Percentiles rank a stretch among this genome's conserved stretches.
Evolutionary conservation across 2,888 invertebrate genomes (phyloP).

Genomic region (Epinotia bilunana): DNA sequence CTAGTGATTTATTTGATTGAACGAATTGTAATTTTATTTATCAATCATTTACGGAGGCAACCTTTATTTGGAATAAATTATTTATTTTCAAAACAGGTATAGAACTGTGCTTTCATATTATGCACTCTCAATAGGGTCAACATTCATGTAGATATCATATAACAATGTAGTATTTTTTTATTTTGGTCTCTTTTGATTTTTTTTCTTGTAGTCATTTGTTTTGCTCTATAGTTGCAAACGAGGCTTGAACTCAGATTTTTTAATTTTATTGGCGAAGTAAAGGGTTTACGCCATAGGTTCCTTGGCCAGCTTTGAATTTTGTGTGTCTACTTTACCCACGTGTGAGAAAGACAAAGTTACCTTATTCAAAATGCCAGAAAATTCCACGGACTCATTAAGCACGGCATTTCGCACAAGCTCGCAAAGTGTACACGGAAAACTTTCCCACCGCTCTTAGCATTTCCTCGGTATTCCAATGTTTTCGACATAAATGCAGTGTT

Average conservation of each 20-base stretch:
- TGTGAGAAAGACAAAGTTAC: background rate
- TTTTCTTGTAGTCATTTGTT: no score
- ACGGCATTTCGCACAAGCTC: constrained; percentile 10
- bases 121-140: background rate
- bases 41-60: background rate
- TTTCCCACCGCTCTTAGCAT: constrained; percentile 33
- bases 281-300: background rate
- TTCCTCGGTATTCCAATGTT: constrained; percentile 26
- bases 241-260: no score
- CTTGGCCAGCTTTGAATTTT: background rate
- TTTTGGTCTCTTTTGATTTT: no score
- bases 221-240: no score
- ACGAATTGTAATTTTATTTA: background rate
- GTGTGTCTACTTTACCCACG: background rate
- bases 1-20: no score
- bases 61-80: background rate
- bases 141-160: background rate
- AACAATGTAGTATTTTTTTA: no score
- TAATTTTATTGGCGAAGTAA: background rate
- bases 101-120: background rate
- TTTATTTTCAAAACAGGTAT: background rate
- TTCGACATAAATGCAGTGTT: constrained; percentile 41
- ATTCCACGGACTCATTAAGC: constrained; percentile 3
- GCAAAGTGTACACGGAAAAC: constrained; percentile 26
- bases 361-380: background rate